Percentiles rank a stretch among this genome's conserved stretches.
Conservation (phyloP, 53 echinoderm and acorn worm species). For the Crossaster papposus region DNA sequence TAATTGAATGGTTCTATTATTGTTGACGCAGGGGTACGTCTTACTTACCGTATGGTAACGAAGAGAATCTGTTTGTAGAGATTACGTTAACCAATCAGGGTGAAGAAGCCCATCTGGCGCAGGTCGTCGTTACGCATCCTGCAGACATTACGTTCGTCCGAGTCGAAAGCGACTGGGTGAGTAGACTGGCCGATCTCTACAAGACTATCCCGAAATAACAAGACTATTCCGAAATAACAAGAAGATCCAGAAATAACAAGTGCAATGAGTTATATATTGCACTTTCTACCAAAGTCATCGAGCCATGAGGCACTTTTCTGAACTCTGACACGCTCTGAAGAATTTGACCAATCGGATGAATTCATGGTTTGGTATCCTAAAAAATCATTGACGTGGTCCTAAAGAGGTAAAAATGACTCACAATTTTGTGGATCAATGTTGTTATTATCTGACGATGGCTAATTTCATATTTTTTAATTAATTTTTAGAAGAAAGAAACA, state of each 20-base stretch:
- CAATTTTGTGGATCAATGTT: neutral
- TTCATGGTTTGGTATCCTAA: no score
- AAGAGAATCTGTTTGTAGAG: slow-evolving; percentile 73
- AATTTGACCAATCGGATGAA: no score
- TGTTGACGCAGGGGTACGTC: slow-evolving; percentile 64
- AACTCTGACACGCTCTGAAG: no score
- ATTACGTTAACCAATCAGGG: slow-evolving; percentile 80
- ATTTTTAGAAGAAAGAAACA: slow-evolving; percentile 52
- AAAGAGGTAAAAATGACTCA: no score
- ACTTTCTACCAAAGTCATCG: neutral
- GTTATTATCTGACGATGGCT: neutral
- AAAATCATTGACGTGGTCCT: no score
- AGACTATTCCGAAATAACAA: no score
- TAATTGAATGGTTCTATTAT: neutral
- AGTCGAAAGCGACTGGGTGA: slow-evolving; percentile 77
- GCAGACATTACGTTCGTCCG: slow-evolving; percentile 78
- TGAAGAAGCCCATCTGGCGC: slow-evolving; percentile 94
- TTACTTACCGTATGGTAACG: slow-evolving; percentile 81
- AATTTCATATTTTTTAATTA: neutral
- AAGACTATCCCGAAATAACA: neutral
- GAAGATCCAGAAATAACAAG: neutral
- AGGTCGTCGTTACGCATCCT: slow-evolving; percentile 78
- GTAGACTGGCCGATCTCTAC: neutral
- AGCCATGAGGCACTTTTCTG: no score
- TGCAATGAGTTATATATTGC: neutral